A percentile compares a stretch with the other conserved stretches of the same genome.
Conservation (phyloP, 2,888 invertebrate species). For the Rotaria sp. region DNA sequence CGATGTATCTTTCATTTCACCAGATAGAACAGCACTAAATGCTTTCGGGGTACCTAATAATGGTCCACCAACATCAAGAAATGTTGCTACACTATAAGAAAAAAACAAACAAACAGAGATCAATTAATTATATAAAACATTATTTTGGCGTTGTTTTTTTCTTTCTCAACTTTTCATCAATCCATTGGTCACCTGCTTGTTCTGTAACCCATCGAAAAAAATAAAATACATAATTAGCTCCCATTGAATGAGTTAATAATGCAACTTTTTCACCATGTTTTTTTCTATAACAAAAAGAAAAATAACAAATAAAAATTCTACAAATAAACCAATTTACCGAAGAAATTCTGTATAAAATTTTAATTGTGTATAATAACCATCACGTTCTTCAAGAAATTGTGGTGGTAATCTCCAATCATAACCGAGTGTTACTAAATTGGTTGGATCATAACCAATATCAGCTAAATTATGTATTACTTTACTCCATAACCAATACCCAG, state of each 20-base stretch:
- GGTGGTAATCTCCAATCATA: conserved; percentile 21
- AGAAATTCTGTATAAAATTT: conserved; percentile 6
- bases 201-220: conserved; percentile 27
- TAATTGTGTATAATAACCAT: conserved; percentile 26
- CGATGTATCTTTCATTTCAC: conserved; percentile 19
- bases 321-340: neutral
- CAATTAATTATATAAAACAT: too few relatives aligned
- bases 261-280: conserved; percentile 18
- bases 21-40: conserved; percentile 13
- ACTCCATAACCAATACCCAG: conserved; percentile 25
- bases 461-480: conserved; percentile 13
- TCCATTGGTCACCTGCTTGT: neutral
- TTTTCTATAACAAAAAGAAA: neutral
- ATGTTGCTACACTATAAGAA: neutral
- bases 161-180: neutral
- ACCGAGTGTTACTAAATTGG: neutral
- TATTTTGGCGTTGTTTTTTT: too few relatives aligned
- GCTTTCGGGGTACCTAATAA: conserved; percentile 14
- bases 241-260: neutral
- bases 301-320: neutral
- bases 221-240: neutral
- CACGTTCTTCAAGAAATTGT: conserved; percentile 2
- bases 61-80: conserved; percentile 11
- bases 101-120: too few relatives aligned
- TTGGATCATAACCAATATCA: conserved; percentile 9